A percentile compares a stretch with the other conserved stretches of the same genome.
phyloP scores from a whole-genome alignment of 2,797 vertebrate genomes.

The Clarias pachynema region DNA sequence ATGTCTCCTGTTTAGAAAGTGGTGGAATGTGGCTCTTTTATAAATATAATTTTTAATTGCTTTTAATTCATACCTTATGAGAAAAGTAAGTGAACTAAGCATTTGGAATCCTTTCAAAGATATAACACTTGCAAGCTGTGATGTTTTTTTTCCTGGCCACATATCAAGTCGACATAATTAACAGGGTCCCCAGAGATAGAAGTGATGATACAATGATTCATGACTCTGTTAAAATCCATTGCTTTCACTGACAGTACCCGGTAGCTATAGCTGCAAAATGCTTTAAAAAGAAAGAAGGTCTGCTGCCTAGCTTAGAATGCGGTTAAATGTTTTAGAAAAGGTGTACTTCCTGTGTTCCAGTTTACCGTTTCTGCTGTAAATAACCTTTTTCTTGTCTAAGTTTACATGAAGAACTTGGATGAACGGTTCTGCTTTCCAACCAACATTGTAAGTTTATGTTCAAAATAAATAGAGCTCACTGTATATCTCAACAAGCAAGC shows the following conservation, averaged over 20 bases:
- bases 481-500: constrained; percentile 29
- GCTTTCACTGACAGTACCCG: constrained; percentile 18
- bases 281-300: not conserved
- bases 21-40: constrained; percentile 43
- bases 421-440: constrained; percentile 14
- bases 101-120: constrained; percentile 38
- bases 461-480: constrained; percentile 38
- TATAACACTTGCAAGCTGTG: constrained; percentile 37
- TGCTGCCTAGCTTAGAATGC: not conserved
- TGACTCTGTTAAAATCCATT: constrained; percentile 5
- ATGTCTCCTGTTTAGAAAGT: constrained; percentile 51
- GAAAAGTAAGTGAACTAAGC: constrained; percentile 45
- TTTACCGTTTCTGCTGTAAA: not conserved
- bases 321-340: not conserved
- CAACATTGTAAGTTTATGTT: constrained; percentile 38
- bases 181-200: constrained; percentile 38
- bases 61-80: constrained; percentile 56
- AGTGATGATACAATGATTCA: constrained; percentile 41
- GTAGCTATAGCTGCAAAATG: constrained; percentile 17
- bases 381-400: not conserved
- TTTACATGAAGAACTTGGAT: constrained; percentile 9
- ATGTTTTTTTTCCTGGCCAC: constrained; percentile 26
- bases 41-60: constrained; percentile 55
- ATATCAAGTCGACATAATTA: constrained; percentile 41
- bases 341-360: not conserved